phyloP scores from a whole-genome alignment of 2,113 vertebrate species.

The Zapornia atra region DNA sequence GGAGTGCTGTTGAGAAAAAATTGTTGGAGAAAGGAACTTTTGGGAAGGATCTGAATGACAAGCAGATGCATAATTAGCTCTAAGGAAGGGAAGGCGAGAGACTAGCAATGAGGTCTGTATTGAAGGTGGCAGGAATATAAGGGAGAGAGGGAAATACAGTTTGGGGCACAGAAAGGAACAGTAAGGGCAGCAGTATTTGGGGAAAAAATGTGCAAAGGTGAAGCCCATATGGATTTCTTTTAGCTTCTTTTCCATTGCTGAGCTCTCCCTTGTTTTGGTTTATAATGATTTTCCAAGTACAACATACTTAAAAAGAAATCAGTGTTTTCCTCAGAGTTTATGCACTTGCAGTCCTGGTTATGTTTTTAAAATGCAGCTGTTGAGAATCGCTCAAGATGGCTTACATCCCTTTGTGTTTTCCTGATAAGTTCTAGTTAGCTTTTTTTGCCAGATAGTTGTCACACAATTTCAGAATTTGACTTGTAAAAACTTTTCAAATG shows the following conservation, averaged over 20 bases:
- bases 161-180: neutral
- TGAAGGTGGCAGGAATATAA: neutral
- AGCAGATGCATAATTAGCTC: neutral
- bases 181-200: neutral
- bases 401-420: constrained; percentile 61
- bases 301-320: constrained; percentile 57
- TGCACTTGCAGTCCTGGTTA: constrained; percentile 24
- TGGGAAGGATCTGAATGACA: neutral
- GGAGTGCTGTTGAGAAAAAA: neutral
- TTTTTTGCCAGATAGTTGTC: constrained; percentile 55
- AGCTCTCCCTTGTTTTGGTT: constrained; percentile 48
- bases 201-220: neutral
- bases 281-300: constrained; percentile 62
- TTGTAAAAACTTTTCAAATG: constrained; percentile 65
- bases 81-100: neutral
- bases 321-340: constrained; percentile 42
- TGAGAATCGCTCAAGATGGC: constrained; percentile 56
- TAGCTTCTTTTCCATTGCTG: constrained; percentile 44
- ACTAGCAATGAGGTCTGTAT: neutral
- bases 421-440: constrained; percentile 42
- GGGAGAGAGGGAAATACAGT: neutral
- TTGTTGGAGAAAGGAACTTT: neutral
- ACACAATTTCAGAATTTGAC: constrained; percentile 18
- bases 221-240: constrained; percentile 24
- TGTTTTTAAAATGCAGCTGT: constrained; percentile 54